Percentiles rank a stretch among this genome's conserved stretches.
These are phyloP conservation scores for Boloria euphrosyne DNA, from an alignment of 2,888 invertebrate species.

Conservation along the genomic window DNA sequence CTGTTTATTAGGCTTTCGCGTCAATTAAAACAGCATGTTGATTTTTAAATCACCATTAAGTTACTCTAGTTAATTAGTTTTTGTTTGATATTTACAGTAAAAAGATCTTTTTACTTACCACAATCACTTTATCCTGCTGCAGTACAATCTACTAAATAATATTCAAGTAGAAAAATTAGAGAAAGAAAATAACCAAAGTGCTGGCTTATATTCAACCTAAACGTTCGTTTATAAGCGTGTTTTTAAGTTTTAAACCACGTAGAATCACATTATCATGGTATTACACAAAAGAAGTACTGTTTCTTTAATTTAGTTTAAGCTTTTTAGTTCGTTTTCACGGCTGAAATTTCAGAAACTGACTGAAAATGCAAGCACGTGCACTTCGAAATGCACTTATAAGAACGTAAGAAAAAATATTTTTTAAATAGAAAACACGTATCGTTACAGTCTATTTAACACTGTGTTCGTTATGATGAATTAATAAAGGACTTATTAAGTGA, in stretches of 20 bases:
- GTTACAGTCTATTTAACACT: slow-evolving; percentile 30
- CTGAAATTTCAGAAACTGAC: slow-evolving; percentile 65
- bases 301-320: slow-evolving; percentile 18
- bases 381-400: slow-evolving; percentile 66
- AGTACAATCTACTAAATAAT: slow-evolving; percentile 49
- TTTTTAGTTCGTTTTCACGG: slow-evolving; percentile 44
- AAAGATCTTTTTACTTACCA: slow-evolving; percentile 60
- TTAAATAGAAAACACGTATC: slow-evolving; percentile 7
- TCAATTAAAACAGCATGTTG: slow-evolving; percentile 15
- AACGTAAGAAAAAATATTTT: slow-evolving; percentile 41
- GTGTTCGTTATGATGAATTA: slow-evolving; percentile 39
- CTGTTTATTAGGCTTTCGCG: not conserved
- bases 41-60: slow-evolving; percentile 2
- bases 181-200: slow-evolving; percentile 64
- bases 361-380: slow-evolving; percentile 80
- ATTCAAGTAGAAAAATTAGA: slow-evolving; percentile 55
- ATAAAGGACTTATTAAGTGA: slow-evolving; percentile 46
- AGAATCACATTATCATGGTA: slow-evolving; percentile 39
- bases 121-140: slow-evolving; percentile 67
- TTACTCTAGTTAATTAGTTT: slow-evolving; percentile 1
- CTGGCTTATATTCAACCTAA: slow-evolving; percentile 55
- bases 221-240: slow-evolving; percentile 49
- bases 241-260: slow-evolving; percentile 22
- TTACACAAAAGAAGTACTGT: slow-evolving; percentile 13
- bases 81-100: slow-evolving; percentile 7